Conservation (phyloP, 2,113 vertebrate genomes). For the Lipophrys pholis region DNA sequence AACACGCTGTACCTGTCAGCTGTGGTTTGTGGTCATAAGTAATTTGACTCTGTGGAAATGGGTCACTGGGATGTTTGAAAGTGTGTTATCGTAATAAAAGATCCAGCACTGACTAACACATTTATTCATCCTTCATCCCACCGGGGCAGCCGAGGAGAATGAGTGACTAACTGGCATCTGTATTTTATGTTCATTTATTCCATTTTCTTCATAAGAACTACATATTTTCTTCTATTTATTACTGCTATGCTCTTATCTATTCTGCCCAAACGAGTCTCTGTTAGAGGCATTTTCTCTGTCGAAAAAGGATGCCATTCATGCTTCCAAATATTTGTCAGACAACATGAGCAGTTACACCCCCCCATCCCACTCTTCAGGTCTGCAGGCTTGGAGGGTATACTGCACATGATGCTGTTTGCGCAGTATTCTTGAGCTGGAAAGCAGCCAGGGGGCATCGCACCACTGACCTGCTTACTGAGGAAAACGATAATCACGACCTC, state of each 20-base stretch:
- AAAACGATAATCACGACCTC: constrained; percentile 64
- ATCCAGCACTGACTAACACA: constrained; percentile 5
- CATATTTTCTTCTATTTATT: not conserved
- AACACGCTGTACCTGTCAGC: constrained; percentile 54
- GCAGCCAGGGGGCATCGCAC: constrained; percentile 67
- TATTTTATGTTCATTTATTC: constrained; percentile 34
- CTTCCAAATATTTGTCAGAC: constrained; percentile 28
- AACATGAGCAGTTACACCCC: constrained; percentile 17
- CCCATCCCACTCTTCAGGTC: not conserved
- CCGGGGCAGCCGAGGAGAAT: constrained; percentile 15
- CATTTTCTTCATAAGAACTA: not conserved
- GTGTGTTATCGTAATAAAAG: constrained; percentile 20
- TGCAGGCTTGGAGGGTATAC: constrained; percentile 30
- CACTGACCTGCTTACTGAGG: constrained; percentile 76
- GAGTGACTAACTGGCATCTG: constrained; percentile 24
- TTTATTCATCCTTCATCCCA: constrained; percentile 44
- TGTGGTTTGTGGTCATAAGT: constrained; percentile 53
- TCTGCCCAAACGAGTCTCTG: not conserved
- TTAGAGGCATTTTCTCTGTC: not conserved
- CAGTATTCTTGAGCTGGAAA: constrained; percentile 47
- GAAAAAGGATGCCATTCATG: constrained; percentile 6
- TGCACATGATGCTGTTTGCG: constrained; percentile 55
- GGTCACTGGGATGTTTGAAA: constrained; percentile 56
- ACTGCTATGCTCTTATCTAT: not conserved
- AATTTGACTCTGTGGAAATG: constrained; percentile 62